Conservation (phyloP, 2,113 vertebrate species). For the Cichladusa arquata region DNA sequence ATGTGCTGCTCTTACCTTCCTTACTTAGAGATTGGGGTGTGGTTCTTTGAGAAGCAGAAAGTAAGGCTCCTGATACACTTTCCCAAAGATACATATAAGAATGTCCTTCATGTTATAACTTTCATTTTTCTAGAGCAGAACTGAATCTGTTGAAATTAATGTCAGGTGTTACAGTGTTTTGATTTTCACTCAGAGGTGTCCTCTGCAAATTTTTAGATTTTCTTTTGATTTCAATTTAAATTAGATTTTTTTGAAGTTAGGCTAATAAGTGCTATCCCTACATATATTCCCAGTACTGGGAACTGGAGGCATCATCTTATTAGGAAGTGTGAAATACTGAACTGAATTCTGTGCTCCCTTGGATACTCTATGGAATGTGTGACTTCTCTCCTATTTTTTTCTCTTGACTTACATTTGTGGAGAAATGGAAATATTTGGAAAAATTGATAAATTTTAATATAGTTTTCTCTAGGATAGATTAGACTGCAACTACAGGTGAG, state of each 20-base stretch:
- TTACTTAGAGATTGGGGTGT: neutral
- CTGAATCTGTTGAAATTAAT: neutral
- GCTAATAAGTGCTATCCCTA: neutral
- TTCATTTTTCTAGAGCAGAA: neutral
- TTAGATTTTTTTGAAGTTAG: neutral
- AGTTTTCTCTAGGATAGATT: neutral
- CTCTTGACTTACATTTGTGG: neutral
- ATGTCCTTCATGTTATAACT: neutral
- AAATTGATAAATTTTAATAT: neutral
- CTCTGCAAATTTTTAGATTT: neutral
- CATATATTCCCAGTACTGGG: neutral
- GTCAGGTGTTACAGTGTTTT: neutral
- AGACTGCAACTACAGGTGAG: neutral
- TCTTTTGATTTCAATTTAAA: neutral
- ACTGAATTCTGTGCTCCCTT: neutral
- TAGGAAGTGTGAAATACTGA: neutral
- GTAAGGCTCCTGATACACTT: neutral
- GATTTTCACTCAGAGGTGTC: neutral
- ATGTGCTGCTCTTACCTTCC: neutral
- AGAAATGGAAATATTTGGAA: neutral
- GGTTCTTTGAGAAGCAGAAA: neutral
- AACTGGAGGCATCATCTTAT: neutral
- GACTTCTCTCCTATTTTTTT: neutral
- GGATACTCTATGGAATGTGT: neutral
- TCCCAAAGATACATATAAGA: neutral